phyloP scores from a whole-genome alignment of 2,888 invertebrate species.

The Andrena minutula region DNA sequence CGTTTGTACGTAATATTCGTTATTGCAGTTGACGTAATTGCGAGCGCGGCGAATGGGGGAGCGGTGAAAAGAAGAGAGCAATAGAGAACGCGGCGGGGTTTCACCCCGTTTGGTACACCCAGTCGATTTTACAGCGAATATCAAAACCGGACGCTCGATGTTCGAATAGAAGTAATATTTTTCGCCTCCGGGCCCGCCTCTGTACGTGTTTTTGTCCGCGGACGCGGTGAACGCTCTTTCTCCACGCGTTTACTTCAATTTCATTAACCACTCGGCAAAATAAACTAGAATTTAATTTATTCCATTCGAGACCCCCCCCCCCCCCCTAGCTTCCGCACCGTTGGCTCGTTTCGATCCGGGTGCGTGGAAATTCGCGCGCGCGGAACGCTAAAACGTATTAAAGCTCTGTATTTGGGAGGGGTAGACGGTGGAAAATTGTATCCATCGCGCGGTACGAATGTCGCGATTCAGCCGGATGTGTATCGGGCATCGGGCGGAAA shows the following conservation, averaged over 20 bases:
- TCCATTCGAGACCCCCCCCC: background rate
- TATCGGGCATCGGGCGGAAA: constrained; percentile 26
- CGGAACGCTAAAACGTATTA: constrained; percentile 28
- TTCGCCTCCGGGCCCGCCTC: background rate
- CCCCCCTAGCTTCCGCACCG: background rate
- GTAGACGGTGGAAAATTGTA: constrained; percentile 3
- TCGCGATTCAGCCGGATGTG: constrained; percentile 14
- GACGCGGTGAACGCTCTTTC: background rate
- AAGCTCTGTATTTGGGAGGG: background rate
- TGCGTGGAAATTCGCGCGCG: constrained; percentile 3
- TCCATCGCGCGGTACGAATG: background rate
- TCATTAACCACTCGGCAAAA: constrained; percentile 53
- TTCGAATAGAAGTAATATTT: background rate
- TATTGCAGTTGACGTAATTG: constrained; percentile 38
- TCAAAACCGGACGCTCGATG: background rate
- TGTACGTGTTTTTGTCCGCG: background rate
- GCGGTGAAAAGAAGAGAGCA: constrained; percentile 1
- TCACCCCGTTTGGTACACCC: background rate
- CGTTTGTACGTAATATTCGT: constrained; percentile 29
- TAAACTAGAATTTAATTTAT: constrained; percentile 57
- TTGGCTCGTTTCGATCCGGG: constrained; percentile 21
- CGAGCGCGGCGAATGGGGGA: constrained; percentile 2
- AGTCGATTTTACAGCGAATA: constrained; percentile 3
- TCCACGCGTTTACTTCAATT: constrained; percentile 50
- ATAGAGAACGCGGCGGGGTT: background rate